phyloP scores from a whole-genome alignment of 2,888 invertebrate genomes.

The Metopia argyrocephala region DNA sequence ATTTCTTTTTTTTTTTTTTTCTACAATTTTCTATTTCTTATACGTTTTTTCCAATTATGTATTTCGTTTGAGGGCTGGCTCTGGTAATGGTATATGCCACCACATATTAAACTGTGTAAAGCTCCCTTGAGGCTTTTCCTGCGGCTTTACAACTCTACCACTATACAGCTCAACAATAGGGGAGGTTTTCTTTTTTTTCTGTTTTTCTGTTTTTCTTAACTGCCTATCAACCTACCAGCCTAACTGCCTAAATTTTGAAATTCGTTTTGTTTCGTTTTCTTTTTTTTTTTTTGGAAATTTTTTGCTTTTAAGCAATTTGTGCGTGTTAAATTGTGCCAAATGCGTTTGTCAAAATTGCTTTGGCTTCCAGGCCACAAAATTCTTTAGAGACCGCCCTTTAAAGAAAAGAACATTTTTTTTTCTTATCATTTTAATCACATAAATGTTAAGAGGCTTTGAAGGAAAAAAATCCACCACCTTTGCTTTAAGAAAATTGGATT shows the following conservation, averaged over 20 bases:
- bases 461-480: conserved; percentile 20
- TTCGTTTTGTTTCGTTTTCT: background rate
- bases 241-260: background rate
- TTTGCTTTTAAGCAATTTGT: conserved; percentile 59
- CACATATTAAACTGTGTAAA: conserved; percentile 39
- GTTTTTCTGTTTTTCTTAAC: no score
- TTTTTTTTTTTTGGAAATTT: background rate
- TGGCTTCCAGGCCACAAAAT: conserved; percentile 34
- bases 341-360: conserved; percentile 33
- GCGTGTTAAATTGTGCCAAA: conserved; percentile 58
- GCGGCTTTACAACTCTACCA: conserved; percentile 18
- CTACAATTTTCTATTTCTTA: background rate
- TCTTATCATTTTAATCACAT: conserved; percentile 54
- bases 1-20: background rate
- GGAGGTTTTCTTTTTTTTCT: conserved; percentile 19
- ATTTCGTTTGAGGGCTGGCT: background rate
- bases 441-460: conserved; percentile 16
- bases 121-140: conserved; percentile 52
- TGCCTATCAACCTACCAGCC: no score
- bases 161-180: conserved; percentile 5
- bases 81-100: background rate
- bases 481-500: conserved; percentile 49
- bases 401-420: conserved; percentile 16
- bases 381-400: conserved; percentile 29
- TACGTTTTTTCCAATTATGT: background rate